Base-by-base conservation (phyloP, 2,113 vertebrate genomes). In the Myotis davidii region DNA sequence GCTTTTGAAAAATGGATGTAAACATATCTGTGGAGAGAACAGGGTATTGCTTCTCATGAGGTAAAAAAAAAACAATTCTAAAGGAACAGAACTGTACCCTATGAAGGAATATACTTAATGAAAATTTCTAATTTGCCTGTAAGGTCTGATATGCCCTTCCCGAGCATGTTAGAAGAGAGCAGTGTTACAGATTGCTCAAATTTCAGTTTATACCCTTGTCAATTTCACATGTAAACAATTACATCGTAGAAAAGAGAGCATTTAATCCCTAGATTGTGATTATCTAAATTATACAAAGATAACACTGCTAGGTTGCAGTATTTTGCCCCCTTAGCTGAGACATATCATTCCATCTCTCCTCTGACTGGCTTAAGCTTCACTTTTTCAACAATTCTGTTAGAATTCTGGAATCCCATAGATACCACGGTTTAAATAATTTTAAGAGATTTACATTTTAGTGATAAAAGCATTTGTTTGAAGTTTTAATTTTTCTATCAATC, bases 341-440 rank as follows among this genome's bases (percentile, higher is more conserved):
- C 7, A 9, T 52, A 39, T 6, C 12, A 0, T 56, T 34, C 48
- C 6, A n/a, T 90, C 6, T 56, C 23, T 72, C 2, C 39, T 4
- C 21, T 81, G 9, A 74, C 12, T 72, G 25, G 0, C 23, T 2
- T 50, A 76, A 52, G 5, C 14, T 69, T 54, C 50, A 14, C 6
- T 32, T 91, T 94, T 90, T 84, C 21, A 59, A 86, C 8, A 74
- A 52, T 59, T 82, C 9, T 56, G 6, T 81, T 91, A 21, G 56
- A 56, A 73, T 67, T 93, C 9, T 48, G 25, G 4, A 93, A 39
- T 42, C 91, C 37, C n/a, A 16, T 50, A 74, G 74, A 78, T 4
- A 54, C 1, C 7, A n/a, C 54, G 3, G 1, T 83, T 4, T 83
- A 76, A 29, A 32, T 25, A 50, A 76, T 74, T 85, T 61, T 42